A percentile compares a stretch with the other conserved stretches of the same genome.
Evolutionary conservation across 2,113 vertebrate genomes (phyloP).

Genomic region (Toxostoma redivivum): DNA sequence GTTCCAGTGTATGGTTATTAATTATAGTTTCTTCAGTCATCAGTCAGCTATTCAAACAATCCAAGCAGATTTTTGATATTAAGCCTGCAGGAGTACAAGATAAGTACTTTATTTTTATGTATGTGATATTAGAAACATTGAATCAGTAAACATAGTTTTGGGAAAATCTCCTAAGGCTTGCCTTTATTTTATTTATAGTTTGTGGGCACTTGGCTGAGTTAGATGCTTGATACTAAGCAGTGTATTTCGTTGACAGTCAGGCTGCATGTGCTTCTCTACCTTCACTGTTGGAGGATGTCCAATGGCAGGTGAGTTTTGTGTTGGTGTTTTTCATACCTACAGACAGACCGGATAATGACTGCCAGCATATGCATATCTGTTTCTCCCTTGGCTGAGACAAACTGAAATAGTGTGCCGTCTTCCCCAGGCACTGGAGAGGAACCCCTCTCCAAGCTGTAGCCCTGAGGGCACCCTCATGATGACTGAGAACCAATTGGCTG

Average conservation of each 20-base stretch:
- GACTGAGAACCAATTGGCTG: background rate
- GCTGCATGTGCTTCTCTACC: rapidly evolving
- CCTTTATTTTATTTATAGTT: background rate
- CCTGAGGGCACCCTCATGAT: rapidly evolving
- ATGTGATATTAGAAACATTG: background rate
- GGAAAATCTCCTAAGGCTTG: background rate
- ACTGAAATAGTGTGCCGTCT: rapidly evolving
- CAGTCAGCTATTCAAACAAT: background rate
- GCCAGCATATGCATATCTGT: rapidly evolving
- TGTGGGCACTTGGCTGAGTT: background rate
- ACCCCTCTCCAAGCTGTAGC: background rate
- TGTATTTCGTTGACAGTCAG: background rate
- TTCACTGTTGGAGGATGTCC: background rate
- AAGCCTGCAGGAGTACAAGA: background rate
- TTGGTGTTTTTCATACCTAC: background rate
- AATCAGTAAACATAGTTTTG: background rate
- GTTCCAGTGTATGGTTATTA: background rate
- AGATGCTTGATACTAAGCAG: background rate
- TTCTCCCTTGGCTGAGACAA: background rate
- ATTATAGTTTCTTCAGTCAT: background rate
- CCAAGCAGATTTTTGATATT: background rate
- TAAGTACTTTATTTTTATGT: background rate
- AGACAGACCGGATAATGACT: background rate
- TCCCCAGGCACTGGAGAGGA: background rate
- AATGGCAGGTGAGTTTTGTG: background rate